Conservation (phyloP, 2,113 vertebrate species). For the Rhegmatorhina hoffmannsi region DNA sequence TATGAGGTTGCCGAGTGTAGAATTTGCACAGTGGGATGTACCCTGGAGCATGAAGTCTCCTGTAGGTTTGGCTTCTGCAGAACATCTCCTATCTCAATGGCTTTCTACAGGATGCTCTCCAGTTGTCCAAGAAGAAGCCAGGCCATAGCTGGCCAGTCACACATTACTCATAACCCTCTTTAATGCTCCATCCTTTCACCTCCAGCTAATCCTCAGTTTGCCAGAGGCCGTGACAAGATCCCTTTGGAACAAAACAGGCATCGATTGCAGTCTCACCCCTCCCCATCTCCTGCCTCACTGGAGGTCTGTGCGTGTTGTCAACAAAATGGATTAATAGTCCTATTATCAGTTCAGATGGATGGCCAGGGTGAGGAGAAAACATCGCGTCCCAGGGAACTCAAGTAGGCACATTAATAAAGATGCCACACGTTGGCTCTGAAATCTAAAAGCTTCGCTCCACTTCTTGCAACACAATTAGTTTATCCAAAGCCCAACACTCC, state of each 20-base stretch:
- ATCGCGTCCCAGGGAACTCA: conserved; percentile 51
- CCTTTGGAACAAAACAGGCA: conserved; percentile 4
- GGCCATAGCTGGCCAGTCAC: background rate
- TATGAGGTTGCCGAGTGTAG: background rate
- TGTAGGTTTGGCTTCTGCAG: background rate
- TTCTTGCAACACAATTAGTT: conserved; percentile 50
- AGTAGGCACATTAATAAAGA: conserved; percentile 64
- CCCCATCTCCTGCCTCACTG: conserved; percentile 40
- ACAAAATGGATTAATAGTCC: conserved; percentile 68
- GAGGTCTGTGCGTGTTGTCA: conserved; percentile 57
- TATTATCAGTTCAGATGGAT: conserved; percentile 67
- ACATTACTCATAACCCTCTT: background rate
- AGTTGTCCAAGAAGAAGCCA: background rate
- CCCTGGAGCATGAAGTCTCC: background rate
- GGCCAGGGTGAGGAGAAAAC: conserved; percentile 58
- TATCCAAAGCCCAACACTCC: background rate
- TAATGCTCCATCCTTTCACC: background rate
- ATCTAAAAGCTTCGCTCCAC: background rate
- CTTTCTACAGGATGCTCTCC: background rate
- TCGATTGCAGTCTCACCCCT: conserved; percentile 10
- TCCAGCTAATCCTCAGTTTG: background rate
- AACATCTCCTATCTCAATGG: background rate
- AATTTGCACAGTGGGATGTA: accelerated
- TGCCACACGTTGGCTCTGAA: conserved; percentile 39
- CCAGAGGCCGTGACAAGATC: background rate